Conservation (phyloP, 1,140 invertebrate species). For the Diprion similis region DNA sequence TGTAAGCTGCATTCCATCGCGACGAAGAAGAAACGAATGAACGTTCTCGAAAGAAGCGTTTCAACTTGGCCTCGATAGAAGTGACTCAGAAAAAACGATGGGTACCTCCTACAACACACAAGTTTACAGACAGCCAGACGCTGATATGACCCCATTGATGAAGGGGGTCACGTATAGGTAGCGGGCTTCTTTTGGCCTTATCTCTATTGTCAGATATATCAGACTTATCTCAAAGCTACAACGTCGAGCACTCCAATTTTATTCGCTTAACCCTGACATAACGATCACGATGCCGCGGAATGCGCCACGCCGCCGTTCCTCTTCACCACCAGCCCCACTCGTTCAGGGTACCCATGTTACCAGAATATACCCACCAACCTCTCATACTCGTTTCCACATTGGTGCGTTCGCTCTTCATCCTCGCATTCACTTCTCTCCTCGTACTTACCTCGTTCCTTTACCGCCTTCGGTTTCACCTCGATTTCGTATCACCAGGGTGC, state of each 20-base stretch:
- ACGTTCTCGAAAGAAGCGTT: too few species aligned
- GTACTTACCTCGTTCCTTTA: too few species aligned
- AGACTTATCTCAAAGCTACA: conserved; percentile 39
- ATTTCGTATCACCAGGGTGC: too few species aligned
- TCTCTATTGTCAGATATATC: conserved; percentile 35
- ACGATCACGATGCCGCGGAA: background rate
- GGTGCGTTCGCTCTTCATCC: background rate
- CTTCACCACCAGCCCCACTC: background rate
- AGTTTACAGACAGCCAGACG: too few species aligned
- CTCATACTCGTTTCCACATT: background rate
- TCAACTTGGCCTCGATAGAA: too few species aligned
- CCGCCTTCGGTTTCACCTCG: too few species aligned
- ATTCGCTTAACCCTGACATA: conserved; percentile 31
- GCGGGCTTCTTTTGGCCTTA: background rate
- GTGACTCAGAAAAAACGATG: too few species aligned
- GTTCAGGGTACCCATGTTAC: background rate
- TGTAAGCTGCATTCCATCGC: too few species aligned
- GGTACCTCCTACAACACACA: too few species aligned
- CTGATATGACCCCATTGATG: background rate
- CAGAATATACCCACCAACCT: background rate
- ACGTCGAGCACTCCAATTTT: conserved; percentile 45
- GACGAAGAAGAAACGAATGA: too few species aligned
- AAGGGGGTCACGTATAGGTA: conserved; percentile 1
- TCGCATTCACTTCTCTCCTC: too few species aligned
- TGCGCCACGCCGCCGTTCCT: background rate